Conservation (phyloP, 2,888 invertebrate genomes). For the Perdita meconis region DNA sequence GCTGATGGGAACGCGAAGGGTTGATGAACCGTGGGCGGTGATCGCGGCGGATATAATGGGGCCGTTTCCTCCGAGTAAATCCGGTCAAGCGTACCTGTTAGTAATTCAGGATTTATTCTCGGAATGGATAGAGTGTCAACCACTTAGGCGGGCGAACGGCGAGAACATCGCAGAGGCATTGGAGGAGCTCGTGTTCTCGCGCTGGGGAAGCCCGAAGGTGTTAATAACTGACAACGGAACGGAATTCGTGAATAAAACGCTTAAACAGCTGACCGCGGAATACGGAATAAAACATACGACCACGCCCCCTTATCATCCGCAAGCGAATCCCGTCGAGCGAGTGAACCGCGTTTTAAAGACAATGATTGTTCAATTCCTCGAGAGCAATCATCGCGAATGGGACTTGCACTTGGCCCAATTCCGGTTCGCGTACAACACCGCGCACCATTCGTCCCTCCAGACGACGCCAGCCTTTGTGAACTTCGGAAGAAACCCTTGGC, state of each 20-base stretch:
- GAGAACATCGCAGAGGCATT: background rate
- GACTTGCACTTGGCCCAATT: background rate
- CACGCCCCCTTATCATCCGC: background rate
- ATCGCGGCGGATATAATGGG: slow-evolving; percentile 2
- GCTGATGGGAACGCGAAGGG: background rate
- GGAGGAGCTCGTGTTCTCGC: background rate
- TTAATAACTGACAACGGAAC: background rate
- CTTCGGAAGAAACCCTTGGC: background rate
- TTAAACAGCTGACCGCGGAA: background rate
- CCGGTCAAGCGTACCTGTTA: background rate
- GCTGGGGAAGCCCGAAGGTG: background rate
- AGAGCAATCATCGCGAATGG: background rate
- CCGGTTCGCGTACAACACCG: background rate
- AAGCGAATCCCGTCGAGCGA: background rate
- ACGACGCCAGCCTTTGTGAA: background rate
- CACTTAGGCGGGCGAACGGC: background rate
- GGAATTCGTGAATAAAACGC: too few relatives aligned
- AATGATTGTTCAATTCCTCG: background rate
- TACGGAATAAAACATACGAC: background rate
- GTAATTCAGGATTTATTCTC: background rate
- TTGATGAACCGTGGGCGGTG: background rate
- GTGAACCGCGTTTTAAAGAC: background rate
- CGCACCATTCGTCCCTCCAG: background rate
- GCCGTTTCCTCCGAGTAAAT: background rate
- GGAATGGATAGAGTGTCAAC: background rate